These are phyloP conservation scores for Endotricha flammealis DNA, from an alignment of 2,888 invertebrate species.

Conservation along the genomic window DNA sequence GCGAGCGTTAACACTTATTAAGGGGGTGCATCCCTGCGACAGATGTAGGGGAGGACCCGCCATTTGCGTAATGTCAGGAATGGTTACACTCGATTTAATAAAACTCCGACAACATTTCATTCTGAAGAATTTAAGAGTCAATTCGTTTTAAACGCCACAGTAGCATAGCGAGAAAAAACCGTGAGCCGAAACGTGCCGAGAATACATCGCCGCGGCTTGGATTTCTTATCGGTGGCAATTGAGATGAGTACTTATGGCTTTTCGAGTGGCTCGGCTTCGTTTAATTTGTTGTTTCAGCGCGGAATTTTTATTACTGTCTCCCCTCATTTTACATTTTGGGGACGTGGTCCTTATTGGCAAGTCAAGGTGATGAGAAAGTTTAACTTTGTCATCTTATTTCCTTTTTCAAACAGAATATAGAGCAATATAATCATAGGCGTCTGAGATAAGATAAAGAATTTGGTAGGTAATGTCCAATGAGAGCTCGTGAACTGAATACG, in stretches of 20 bases:
- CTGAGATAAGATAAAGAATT: too few relatives aligned
- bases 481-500: neutral
- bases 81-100: constrained; percentile 79
- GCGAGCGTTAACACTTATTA: constrained; percentile 78
- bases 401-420: neutral
- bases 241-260: constrained; percentile 79
- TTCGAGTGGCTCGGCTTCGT: constrained; percentile 77
- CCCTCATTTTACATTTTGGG: constrained; percentile 68
- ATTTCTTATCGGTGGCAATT: constrained; percentile 78
- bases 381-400: constrained; percentile 33
- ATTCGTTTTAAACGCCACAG: constrained; percentile 75
- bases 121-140: constrained; percentile 77
- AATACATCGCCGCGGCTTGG: constrained; percentile 75
- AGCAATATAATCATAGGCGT: too few relatives aligned
- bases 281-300: constrained; percentile 77
- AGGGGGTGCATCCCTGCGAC: constrained; percentile 78
- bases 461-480: too few relatives aligned
- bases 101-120: constrained; percentile 76
- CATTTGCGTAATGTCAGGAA: constrained; percentile 77
- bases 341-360: constrained; percentile 51
- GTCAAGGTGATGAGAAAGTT: constrained; percentile 51
- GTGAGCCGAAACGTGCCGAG: constrained; percentile 74
- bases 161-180: constrained; percentile 72
- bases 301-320: constrained; percentile 77
- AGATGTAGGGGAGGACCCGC: constrained; percentile 76